Percentiles rank a stretch among this genome's conserved stretches.
Conservation (phyloP, 2,888 invertebrate genomes). For the Dicyrtoma fusca region DNA sequence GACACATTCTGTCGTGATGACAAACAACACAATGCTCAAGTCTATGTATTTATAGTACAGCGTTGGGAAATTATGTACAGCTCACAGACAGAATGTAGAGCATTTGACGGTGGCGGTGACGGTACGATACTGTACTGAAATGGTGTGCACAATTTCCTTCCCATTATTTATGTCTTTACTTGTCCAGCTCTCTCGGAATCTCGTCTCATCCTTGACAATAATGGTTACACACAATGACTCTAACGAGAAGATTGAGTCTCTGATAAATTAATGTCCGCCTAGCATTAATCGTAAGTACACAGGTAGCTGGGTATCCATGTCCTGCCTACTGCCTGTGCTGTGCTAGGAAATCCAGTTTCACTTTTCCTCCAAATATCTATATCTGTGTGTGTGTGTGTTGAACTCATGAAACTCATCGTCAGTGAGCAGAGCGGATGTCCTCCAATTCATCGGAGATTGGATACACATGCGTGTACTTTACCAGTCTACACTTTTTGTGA, state of each 20-base stretch:
- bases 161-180: slow-evolving; percentile 23
- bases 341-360: not conserved
- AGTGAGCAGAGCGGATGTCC: not conserved
- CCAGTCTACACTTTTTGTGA: too few relatives aligned
- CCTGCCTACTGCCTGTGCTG: too few relatives aligned
- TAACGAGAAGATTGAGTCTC: slow-evolving; percentile 20
- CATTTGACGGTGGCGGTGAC: too few relatives aligned
- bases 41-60: not conserved
- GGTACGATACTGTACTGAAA: not conserved
- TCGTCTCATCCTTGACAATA: not conserved
- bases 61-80: not conserved
- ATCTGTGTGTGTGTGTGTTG: not conserved
- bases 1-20: slow-evolving; percentile 37
- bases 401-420: too few relatives aligned
- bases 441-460: not conserved
- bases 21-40: not conserved
- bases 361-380: not conserved
- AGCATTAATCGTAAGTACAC: not conserved
- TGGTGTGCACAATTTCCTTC: slow-evolving; percentile 13
- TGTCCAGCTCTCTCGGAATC: slow-evolving; percentile 4
- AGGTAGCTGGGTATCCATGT: not conserved
- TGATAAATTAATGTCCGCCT: slow-evolving; percentile 23
- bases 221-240: slow-evolving; percentile 1
- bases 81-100: not conserved
- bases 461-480: too few relatives aligned